Conservation (phyloP, 1,140 invertebrate species). For the Microplitis demolitor region DNA sequence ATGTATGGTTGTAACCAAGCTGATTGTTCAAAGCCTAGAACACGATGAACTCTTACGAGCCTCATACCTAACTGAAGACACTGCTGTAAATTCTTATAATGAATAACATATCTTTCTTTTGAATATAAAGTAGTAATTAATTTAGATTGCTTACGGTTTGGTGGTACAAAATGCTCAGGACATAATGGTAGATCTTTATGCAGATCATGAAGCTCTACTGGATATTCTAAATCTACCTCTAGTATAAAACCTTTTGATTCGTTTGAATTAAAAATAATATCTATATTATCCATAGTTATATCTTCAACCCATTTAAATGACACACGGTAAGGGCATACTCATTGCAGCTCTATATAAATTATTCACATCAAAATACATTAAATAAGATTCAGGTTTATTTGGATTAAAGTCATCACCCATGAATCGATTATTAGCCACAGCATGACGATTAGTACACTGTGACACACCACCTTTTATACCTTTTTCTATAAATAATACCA, state of each 20-base stretch:
- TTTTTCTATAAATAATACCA: conserved; percentile 44
- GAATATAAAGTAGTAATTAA: conserved; percentile 47
- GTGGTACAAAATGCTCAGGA: conserved; percentile 38
- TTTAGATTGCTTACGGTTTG: conserved; percentile 41
- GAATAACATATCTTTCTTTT: conserved; percentile 61
- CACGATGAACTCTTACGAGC: conserved; percentile 59
- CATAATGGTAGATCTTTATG: not conserved
- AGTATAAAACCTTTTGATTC: not conserved
- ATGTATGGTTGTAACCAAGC: conserved; percentile 60
- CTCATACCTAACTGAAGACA: conserved; percentile 56
- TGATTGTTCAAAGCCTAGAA: conserved; percentile 62
- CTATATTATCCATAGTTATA: not conserved
- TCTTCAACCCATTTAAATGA: conserved; percentile 55
- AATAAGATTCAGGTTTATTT: conserved; percentile 42
- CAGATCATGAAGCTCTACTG: not conserved
- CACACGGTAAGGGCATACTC: conserved; percentile 44
- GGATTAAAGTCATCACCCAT: conserved; percentile 51
- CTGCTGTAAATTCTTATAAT: conserved; percentile 61
- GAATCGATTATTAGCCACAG: conserved; percentile 58
- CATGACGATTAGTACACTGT: conserved; percentile 48
- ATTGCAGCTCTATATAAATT: conserved; percentile 64
- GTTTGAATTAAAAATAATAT: not conserved
- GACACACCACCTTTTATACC: conserved; percentile 49
- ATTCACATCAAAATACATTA: conserved; percentile 63
- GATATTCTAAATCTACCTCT: not conserved